Evolutionary conservation across 2,888 invertebrate species (phyloP), one percentile per base, ranked within the genome.

Genomic region (Matsumyia berberina): DNA sequence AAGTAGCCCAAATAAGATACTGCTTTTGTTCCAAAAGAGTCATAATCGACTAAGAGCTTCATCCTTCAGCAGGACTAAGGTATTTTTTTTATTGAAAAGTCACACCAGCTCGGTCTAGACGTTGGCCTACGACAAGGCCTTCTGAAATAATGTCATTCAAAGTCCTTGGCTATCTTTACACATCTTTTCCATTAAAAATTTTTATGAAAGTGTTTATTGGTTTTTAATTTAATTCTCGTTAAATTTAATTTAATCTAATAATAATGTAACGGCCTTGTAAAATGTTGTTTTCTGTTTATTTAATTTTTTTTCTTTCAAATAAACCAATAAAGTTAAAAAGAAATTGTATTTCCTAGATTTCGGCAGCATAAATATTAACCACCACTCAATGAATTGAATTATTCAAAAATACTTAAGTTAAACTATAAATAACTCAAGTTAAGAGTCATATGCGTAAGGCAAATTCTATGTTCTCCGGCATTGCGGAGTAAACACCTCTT

Each of bases 401-500:
- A 19, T 55, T 55, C 35, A 35, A 35, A 35, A 55, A 55, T 17
- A 35, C 35, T 55, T 55, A 35, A 55, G 17, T 11, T 1, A 24
- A 24, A 24, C 17, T 55, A 55, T 17, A 55, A 55, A 19, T 55
- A 55, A 8, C 17, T 53, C 9, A 29, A 19, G 15, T 33, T n/a
- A 11, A 35, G 35, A 35, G 9, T 35, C 12, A 53, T 33, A 2
- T 24, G 1, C 24, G 1, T 24, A 33, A 29, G 7, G 4, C 1
- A 7, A 31, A 53, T 57, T 57, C 46, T 24, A 24, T 24, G 24
- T 4, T 24, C 58, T n/a, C 19, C 24, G 24, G 8, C 12, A 44
- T 9, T 12, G 33, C 37, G 15, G 33, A 12, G 7, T 24, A 37
- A 74, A 37, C 57, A 77, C 55, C 53, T 57, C 17, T 79, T 51